Percentiles rank a stretch among this genome's conserved stretches.
phyloP scores from a whole-genome alignment of 2,113 vertebrate genomes.

The Spilogale gracilis region DNA sequence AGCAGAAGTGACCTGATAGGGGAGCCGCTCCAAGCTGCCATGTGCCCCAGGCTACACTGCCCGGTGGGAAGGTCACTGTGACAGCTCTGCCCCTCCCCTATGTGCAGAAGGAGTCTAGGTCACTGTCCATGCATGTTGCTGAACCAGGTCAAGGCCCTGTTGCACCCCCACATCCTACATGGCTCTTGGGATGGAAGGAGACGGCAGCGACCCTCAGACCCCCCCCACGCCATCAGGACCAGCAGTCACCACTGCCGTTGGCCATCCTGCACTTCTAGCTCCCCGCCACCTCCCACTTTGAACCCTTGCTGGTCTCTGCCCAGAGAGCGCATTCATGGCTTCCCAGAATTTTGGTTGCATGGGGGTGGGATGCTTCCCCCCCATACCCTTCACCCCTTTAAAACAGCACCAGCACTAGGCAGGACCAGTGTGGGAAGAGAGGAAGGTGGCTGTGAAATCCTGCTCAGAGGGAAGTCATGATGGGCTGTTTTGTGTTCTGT shows the following conservation, averaged over 20 bases:
- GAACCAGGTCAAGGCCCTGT: not conserved
- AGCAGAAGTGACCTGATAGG: not conserved
- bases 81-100: accelerated
- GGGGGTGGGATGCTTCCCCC: too few relatives aligned
- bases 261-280: not conserved
- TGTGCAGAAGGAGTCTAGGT: not conserved
- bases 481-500: not conserved
- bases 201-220: accelerated
- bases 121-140: not conserved
- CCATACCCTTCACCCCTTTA: not conserved
- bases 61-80: not conserved
- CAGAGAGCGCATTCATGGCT: not conserved
- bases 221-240: accelerated
- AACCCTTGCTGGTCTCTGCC: not conserved
- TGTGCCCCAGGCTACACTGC: not conserved
- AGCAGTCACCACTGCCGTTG: accelerated
- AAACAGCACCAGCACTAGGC: too few relatives aligned
- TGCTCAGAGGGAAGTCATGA: not conserved
- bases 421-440: not conserved
- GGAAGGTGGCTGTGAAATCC: not conserved
- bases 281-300: too few relatives aligned
- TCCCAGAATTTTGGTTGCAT: not conserved
- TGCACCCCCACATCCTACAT: accelerated
- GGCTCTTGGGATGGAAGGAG: not conserved
- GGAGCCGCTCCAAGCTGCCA: not conserved